Conservation (phyloP, 2,888 invertebrate species). For the Agonopterix heracliana region DNA sequence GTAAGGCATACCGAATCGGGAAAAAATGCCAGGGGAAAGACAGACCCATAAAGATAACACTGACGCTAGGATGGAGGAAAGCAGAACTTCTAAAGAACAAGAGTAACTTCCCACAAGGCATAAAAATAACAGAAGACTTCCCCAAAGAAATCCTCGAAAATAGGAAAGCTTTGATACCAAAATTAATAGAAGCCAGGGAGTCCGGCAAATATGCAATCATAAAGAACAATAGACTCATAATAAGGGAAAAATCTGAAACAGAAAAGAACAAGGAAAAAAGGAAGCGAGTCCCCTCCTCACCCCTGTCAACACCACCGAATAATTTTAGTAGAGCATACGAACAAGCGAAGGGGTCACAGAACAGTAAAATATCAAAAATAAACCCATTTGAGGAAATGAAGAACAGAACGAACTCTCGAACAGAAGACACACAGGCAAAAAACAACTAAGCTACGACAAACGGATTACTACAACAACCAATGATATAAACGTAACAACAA, state of each 20-base stretch:
- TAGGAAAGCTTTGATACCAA: constrained; percentile 2
- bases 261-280: background rate
- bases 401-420: background rate
- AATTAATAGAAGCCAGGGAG: background rate
- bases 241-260: too few species aligned
- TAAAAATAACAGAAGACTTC: constrained; percentile 8
- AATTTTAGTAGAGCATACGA: background rate
- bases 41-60: constrained; percentile 4
- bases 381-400: background rate
- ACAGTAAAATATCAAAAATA: background rate
- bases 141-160: constrained; percentile 7
- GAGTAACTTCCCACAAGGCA: constrained; percentile 4
- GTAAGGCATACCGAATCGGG: background rate
- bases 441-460: too few species aligned
- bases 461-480: too few species aligned
- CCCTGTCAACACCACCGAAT: background rate
- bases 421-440: too few species aligned
- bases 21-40: background rate
- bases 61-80: constrained; percentile 9
- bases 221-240: background rate
- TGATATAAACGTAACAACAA: too few species aligned
- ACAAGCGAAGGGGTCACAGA: background rate
- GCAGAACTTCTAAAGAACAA: constrained; percentile 6
- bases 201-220: background rate
- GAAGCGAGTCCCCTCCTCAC: background rate